A percentile compares a stretch with the other conserved stretches of the same genome.
Conservation (phyloP, 2,888 invertebrate genomes). For the Abrostola tripartita region DNA sequence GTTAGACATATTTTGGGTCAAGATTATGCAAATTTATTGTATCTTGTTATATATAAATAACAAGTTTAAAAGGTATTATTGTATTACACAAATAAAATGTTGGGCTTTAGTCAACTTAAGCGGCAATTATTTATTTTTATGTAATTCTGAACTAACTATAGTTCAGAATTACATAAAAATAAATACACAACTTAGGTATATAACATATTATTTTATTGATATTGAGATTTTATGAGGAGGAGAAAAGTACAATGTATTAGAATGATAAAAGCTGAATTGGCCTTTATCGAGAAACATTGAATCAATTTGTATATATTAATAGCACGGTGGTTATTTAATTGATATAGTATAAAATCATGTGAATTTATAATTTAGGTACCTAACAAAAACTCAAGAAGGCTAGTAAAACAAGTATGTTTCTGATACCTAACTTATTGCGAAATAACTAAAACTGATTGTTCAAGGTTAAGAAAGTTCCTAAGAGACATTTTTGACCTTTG, state of each 20-base stretch:
- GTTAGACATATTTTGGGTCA: slow-evolving; percentile 12
- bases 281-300: slow-evolving; percentile 51
- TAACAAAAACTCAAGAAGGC: slow-evolving; percentile 53
- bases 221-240: too few species aligned
- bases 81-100: slow-evolving; percentile 3
- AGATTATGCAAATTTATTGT: slow-evolving; percentile 29
- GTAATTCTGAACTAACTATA: too few species aligned
- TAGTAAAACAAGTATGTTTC: slow-evolving; percentile 61
- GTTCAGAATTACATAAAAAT: too few species aligned
- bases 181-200: too few species aligned
- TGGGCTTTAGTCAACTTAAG: background rate
- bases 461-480: slow-evolving; percentile 72
- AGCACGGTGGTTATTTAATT: slow-evolving; percentile 69
- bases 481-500: slow-evolving; percentile 52
- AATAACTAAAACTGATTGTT: slow-evolving; percentile 60
- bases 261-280: slow-evolving; percentile 47
- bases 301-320: slow-evolving; percentile 74
- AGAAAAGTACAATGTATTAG: slow-evolving; percentile 38
- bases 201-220: too few species aligned
- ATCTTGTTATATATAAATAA: slow-evolving; percentile 7
- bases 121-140: background rate
- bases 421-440: slow-evolving; percentile 46
- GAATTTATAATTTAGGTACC: slow-evolving; percentile 36
- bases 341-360: slow-evolving; percentile 52
- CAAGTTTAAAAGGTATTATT: slow-evolving; percentile 1